Evolutionary conservation across 2,797 vertebrate species (phyloP), one percentile per base, ranked within the genome.

Genomic region (Sebastes minor): DNA sequence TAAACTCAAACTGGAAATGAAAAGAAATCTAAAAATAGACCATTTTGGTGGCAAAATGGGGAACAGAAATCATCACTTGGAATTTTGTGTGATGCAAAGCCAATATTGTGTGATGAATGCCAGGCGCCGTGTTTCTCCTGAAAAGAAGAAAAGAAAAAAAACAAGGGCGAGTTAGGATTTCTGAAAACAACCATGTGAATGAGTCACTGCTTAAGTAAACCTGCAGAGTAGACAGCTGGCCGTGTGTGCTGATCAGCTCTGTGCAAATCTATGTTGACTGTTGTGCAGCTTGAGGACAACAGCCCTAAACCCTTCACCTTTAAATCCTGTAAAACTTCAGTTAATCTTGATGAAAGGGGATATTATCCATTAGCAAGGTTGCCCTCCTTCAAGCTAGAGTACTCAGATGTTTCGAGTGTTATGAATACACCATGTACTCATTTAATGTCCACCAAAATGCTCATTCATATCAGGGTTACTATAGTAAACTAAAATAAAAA

Each of bases 321-420:
- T 84, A 89, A 86, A 88, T 86, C 91, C 77, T 69, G 67, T 78
- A 78, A 77, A 87, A 83, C 77, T 64, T 55, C 2, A 65, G 57
- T 79, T 88, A 91, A 90, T 88, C 88, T 82, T 82, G 57, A 78
- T 82, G 56, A 64, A 81, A 86, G 80, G 76, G 70, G 71, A 74
- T 74, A 30, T 18, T 61, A 74, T 74, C 27, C 20, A 83, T 84
- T 80, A 61, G 62, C 74, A 79, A 65, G 52, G 38, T 20, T 69
- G 33, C 9, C 27, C 30, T 66, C 23, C 16, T 80, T 67, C 7
- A 60, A 61, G 27, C n/a, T 42, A 10, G 7, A 81, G n/a, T 4
- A 8, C 30, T 49, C 35, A 6, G 18, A 22, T 10, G 2, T 38
- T 35, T 49, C 22, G 8, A 27, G n/a, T 3, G 5, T 25, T 61